Evolutionary conservation across 2,888 invertebrate species (phyloP).

Genomic region (Silvanus unidentatus): DNA sequence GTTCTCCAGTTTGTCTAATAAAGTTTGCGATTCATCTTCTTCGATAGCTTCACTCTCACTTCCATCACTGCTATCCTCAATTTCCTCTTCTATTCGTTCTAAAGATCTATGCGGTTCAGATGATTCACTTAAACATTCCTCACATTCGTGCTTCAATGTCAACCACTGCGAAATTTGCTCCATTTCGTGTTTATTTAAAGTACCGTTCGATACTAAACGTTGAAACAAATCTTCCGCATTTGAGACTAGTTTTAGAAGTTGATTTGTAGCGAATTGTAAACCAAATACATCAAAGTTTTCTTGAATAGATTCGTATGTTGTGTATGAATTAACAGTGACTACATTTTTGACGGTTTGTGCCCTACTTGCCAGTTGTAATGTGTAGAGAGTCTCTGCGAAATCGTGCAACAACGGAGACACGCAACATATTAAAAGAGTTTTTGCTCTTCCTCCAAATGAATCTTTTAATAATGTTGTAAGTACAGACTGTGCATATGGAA

Average conservation of each 20-base stretch:
- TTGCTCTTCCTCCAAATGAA: conserved; percentile 70
- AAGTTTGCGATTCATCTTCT: conserved; percentile 57
- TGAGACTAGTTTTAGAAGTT: conserved; percentile 74
- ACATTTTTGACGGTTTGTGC: conserved; percentile 64
- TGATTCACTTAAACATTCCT: conserved; percentile 65
- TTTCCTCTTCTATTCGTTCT: conserved; percentile 53
- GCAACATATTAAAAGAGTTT: conserved; percentile 66
- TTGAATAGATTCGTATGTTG: conserved; percentile 32
- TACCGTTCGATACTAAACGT: conserved; percentile 64
- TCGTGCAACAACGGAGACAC: conserved; percentile 65
- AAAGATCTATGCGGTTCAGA: conserved; percentile 51
- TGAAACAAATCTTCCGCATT: conserved; percentile 82
- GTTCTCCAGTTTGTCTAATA: conserved; percentile 65
- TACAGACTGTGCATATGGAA: conserved; percentile 59
- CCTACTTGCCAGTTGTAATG: conserved; percentile 60
- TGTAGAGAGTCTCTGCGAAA: conserved; percentile 63
- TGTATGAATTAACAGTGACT: conserved; percentile 63
- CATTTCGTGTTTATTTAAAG: conserved; percentile 64
- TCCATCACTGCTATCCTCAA: conserved; percentile 38
- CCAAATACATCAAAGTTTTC: conserved; percentile 56
- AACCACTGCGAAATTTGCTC: conserved; percentile 79
- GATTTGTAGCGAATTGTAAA: conserved; percentile 75
- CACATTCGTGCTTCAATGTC: conserved; percentile 79
- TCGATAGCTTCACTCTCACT: conserved; percentile 48
- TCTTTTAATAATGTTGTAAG: conserved; percentile 65